Conservation (phyloP, 2,888 invertebrate genomes). For the Clepsis dumicolana region DNA sequence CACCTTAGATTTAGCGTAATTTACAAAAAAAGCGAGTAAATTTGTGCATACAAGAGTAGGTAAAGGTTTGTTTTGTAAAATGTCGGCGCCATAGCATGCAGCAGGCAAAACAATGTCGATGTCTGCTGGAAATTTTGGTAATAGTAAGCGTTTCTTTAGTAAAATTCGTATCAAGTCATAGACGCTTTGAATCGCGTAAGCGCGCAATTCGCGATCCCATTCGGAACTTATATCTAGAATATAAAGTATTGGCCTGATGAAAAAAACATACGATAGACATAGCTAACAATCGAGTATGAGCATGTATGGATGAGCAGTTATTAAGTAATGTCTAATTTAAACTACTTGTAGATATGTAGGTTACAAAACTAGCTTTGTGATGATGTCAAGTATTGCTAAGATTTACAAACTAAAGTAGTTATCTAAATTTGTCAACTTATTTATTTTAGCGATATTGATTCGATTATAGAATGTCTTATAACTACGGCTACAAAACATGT, state of each 20-base stretch:
- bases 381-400: slow-evolving; percentile 65
- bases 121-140: slow-evolving; percentile 38
- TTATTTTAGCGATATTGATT: slow-evolving; percentile 67
- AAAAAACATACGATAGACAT: slow-evolving; percentile 53
- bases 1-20: slow-evolving; percentile 59
- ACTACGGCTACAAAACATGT: slow-evolving; percentile 78
- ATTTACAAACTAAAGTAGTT: slow-evolving; percentile 59
- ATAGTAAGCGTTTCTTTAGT: slow-evolving; percentile 21
- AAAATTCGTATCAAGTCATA: slow-evolving; percentile 2
- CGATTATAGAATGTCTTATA: slow-evolving; percentile 70
- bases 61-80: slow-evolving; percentile 50
- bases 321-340: slow-evolving; percentile 61
- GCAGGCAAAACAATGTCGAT: slow-evolving; percentile 76
- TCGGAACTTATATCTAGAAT: slow-evolving; percentile 63
- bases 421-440: slow-evolving; percentile 64
- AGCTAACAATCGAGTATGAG: slow-evolving; percentile 61
- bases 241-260: slow-evolving; percentile 59
- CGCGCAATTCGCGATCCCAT: slow-evolving; percentile 52
- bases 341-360: slow-evolving; percentile 62
- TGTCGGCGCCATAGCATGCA: slow-evolving; percentile 76
- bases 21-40: slow-evolving; percentile 62
- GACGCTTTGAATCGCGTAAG: slow-evolving; percentile 46
- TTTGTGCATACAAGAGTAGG: slow-evolving; percentile 64
- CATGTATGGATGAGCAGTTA: slow-evolving; percentile 64
- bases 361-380: slow-evolving; percentile 72